Base-by-base conservation (phyloP, 2,888 invertebrate species). In the Pseudolycoriella hygida region DNA sequence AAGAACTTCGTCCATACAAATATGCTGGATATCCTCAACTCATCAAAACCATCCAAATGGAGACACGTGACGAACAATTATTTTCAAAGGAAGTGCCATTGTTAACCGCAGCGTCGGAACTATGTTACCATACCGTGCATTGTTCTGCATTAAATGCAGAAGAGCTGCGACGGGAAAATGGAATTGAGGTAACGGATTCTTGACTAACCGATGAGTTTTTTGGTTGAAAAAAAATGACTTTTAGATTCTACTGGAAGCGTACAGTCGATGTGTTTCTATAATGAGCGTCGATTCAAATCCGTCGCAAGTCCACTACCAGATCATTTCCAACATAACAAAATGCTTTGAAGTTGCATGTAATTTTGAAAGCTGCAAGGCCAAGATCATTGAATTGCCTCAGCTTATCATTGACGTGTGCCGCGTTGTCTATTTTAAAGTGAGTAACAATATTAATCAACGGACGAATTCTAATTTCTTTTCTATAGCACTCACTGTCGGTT, bases 21-120 rank as follows among this genome's bases (percentile, higher is more conserved):
- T 98, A 99, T 68, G 93, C 98, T 47, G 98, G 98, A 11, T 99
- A 98, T 70, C 92, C 93, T 1, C 93, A 93, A 67, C 71, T 98
- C 17, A 86, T 99, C 44, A 86, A 90, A 64, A 97, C 97, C 2
- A 93, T 98, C 51, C 77, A 82, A 51, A 67, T 94, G 60, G 97
- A 98, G 67, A 89, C 93, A 0, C 80, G 79, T 45, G 97, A 96
- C 57, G 92, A 93, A 47, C 77, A 82, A 53, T 67, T 99, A 53
- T 98, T 99, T 69, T 85, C 84, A 3, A 88, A 88, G 64, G 73
- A 75, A 49, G 76, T 75, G 1, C 84, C 85, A 19, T 65, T 98
- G 34, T 67, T 99, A 52, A 80, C 88, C 1, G 89, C 94, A 15
- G 93, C 97, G 3, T 84, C 86, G 51, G 92, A 94, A 64, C 74